Conservation (phyloP, 2,113 vertebrate genomes). For the Romanogobio albipinnatus region DNA sequence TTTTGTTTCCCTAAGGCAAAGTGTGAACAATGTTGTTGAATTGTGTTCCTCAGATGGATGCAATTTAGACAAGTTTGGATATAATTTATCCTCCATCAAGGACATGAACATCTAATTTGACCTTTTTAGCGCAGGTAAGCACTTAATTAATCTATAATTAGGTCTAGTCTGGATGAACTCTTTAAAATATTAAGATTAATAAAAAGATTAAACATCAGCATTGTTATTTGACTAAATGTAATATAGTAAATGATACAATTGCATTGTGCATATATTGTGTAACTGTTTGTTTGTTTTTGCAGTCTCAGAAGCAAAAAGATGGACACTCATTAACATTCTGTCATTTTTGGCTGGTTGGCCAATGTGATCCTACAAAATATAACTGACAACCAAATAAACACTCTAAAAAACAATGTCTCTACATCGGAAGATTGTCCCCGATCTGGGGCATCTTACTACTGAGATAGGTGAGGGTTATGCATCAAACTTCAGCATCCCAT, state of each 20-base stretch:
- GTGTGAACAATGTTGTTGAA: not conserved
- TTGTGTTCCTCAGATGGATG: not conserved
- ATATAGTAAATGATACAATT: not conserved
- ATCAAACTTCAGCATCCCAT: not conserved
- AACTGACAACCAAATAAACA: not conserved
- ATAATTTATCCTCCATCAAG: not conserved
- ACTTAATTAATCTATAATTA: not conserved
- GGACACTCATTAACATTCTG: not conserved
- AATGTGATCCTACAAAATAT: not conserved
- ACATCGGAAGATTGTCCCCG: conserved; percentile 11
- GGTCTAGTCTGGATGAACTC: not conserved
- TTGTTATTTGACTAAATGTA: not conserved
- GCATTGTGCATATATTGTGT: not conserved
- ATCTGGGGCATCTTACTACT: conserved; percentile 12
- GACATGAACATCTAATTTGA: not conserved
- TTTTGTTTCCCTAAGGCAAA: not conserved
- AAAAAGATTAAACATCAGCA: too few species aligned
- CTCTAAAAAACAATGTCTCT: conserved; percentile 45
- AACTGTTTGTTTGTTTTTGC: not conserved
- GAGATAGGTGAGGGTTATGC: conserved; percentile 31
- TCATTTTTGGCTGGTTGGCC: not conserved
- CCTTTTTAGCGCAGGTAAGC: not conserved
- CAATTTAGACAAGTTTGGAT: not conserved
- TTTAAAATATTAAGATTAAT: not conserved
- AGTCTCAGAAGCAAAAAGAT: not conserved